Evolutionary conservation across 2,888 invertebrate genomes (phyloP), one percentile per base, ranked within the genome.

Genomic region (Eremobia ochroleuca): DNA sequence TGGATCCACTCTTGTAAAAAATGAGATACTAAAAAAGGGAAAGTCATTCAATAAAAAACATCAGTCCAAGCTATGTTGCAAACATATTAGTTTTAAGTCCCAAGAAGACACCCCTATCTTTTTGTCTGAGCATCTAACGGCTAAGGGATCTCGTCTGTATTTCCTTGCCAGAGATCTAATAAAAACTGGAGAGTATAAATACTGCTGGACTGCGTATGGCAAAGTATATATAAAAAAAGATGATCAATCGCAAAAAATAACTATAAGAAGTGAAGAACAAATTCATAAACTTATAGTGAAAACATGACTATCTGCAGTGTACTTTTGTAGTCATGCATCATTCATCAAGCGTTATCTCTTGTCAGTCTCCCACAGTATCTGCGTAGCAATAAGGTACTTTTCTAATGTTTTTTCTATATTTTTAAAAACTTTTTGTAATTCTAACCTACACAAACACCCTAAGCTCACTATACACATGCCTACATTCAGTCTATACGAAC

Each of bases 71-170:
- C 37, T 62, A 37, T 64, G 64, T n/a, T 64, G 64, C n/a, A 40
- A 64, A n/a, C 64, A 64, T 40, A n/a, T 40, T 6, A 40, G 64
- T 5, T 64, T 64, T n/a, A 64, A 64, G 25, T n/a, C 64, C 13
- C 64, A 64, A 64, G 64, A 64, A 64, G 64, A 64, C n/a, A n/a
- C 40, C 25, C 40, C 64, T 40, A 5, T 64, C n/a, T 64, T 64
- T n/a, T 4, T 64, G 64, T 64, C 64, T 15, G 40, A 64, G 25
- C 64, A 64, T 40, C 8, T 64, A 64, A 64, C 64, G 5, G 40
- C 40, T n/a, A 40, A 64, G n/a, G 15, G 64, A n/a, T 62, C 61
- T 34, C 61, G 61, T 25, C 11, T 62, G 34, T 62, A 62, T 62
- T 62, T 62, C 61, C 34, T 62, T 34, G 34, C 61, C 61, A 62